A percentile compares a stretch with the other conserved stretches of the same genome.
These are phyloP conservation scores for Eclectus roratus DNA, from an alignment of 2,113 vertebrate genomes.

Conservation along the genomic window DNA sequence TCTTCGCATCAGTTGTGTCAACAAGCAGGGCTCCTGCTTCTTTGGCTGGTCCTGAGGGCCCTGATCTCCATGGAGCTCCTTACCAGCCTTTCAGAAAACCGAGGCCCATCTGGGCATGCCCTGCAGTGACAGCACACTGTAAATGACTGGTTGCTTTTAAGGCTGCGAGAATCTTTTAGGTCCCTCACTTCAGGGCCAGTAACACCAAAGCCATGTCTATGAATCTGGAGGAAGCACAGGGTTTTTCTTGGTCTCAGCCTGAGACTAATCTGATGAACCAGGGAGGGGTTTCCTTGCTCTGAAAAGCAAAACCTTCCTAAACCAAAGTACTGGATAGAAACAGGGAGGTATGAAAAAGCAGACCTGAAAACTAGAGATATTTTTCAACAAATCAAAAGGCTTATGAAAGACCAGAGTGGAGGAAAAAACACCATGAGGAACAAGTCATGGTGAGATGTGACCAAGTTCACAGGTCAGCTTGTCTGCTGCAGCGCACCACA, in stretches of 20 bases:
- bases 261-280: background rate
- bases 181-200: background rate
- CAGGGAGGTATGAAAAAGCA: background rate
- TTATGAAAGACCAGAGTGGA: background rate
- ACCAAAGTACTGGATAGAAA: background rate
- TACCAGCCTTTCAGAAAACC: background rate
- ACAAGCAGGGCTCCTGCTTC: background rate
- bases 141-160: background rate
- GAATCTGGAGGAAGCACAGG: background rate
- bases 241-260: background rate
- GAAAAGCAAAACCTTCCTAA: background rate
- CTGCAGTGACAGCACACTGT: background rate
- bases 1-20: background rate
- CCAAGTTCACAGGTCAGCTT: background rate
- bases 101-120: background rate
- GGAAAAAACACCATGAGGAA: background rate
- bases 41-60: background rate
- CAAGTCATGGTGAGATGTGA: background rate
- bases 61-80: background rate
- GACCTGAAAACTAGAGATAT: background rate
- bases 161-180: background rate
- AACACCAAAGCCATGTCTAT: accelerated
- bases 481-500: background rate
- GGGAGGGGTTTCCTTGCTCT: background rate
- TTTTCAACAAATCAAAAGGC: background rate